These are phyloP conservation scores for Eclectus roratus DNA, from an alignment of 2,113 vertebrate species.

Conservation along the genomic window DNA sequence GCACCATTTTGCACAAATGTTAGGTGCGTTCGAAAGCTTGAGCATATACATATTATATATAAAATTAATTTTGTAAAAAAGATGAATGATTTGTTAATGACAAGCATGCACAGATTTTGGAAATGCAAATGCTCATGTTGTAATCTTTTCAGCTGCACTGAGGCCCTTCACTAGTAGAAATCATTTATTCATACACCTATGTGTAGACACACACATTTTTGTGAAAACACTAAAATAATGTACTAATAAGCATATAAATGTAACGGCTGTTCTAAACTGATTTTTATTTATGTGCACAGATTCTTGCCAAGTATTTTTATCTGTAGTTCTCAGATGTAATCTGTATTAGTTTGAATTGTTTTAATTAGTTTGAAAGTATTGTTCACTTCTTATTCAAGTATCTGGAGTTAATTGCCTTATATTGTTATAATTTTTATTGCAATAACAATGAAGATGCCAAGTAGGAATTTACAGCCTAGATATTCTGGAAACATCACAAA, in stretches of 20 bases:
- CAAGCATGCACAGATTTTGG: neutral
- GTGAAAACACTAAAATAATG: neutral
- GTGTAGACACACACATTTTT: neutral
- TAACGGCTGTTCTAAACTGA: neutral
- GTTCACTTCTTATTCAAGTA: constrained; percentile 3
- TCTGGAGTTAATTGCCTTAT: neutral
- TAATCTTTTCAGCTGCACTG: neutral
- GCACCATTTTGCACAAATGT: neutral
- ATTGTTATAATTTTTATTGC: neutral
- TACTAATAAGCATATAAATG: neutral
- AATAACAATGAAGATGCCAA: neutral
- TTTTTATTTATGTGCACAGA: neutral
- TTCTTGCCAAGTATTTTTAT: neutral
- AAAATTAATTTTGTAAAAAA: neutral
- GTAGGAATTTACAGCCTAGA: neutral
- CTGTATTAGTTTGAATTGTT: neutral
- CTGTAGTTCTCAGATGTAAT: neutral
- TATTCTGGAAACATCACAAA: neutral
- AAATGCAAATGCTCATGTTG: neutral
- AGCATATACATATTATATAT: neutral
- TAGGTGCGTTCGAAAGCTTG: neutral
- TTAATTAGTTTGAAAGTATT: neutral
- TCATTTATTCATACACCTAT: neutral
- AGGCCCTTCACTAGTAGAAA: neutral
- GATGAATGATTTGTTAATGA: neutral